Evolutionary conservation across 2,113 vertebrate genomes (phyloP).

Genomic region (Muntiacus reevesi): DNA sequence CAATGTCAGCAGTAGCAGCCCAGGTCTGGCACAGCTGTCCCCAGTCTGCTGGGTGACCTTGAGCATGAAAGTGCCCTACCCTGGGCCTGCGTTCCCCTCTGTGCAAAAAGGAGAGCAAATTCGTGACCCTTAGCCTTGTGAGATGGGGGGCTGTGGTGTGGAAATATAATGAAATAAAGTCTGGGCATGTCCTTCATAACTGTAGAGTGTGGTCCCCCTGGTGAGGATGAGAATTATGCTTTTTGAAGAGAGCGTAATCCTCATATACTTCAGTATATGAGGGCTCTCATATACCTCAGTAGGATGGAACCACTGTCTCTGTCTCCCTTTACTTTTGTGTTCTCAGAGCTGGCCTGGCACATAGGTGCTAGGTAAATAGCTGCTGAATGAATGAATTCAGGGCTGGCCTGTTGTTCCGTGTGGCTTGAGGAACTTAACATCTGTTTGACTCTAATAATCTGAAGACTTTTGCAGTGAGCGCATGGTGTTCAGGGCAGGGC

Average conservation of each 20-base stretch:
- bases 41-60: neutral
- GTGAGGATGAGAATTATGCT: neutral
- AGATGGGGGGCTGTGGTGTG: neutral
- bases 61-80: neutral
- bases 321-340: neutral
- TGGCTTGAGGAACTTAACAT: neutral
- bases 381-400: neutral
- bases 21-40: neutral
- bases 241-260: neutral
- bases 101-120: neutral
- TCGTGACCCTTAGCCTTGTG: neutral
- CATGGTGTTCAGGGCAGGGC: neutral
- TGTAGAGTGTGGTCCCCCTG: neutral
- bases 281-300: neutral
- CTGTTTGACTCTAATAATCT: neutral
- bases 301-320: neutral
- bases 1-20: neutral
- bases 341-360: neutral
- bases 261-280: neutral
- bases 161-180: neutral
- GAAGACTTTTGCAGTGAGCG: neutral
- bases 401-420: neutral
- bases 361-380: neutral
- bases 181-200: neutral
- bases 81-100: neutral